Conservation (phyloP, 2,888 invertebrate species). For the Pyrgus malvae region DNA sequence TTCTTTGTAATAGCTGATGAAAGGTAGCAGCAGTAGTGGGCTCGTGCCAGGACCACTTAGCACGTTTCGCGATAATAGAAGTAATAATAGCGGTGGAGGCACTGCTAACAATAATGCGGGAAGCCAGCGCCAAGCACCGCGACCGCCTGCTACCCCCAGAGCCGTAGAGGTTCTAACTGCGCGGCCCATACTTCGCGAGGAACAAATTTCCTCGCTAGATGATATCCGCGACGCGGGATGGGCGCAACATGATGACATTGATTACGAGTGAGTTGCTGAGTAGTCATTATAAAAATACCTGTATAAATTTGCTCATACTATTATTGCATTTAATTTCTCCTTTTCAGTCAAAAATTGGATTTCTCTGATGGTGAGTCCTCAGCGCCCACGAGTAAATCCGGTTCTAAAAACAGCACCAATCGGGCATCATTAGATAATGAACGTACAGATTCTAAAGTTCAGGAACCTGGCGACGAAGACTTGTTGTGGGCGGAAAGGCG, state of each 20-base stretch:
- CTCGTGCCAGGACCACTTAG: conserved; percentile 70
- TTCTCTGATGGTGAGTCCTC: conserved; percentile 95
- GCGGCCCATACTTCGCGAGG: conserved; percentile 95
- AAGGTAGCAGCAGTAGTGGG: conserved; percentile 75
- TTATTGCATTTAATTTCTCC: conserved; percentile 26
- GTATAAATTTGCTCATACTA: neutral
- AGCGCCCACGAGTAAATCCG: conserved; percentile 55
- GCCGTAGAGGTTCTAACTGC: conserved; percentile 85
- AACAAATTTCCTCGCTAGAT: conserved; percentile 96
- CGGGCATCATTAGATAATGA: conserved; percentile 61
- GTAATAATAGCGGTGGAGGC: conserved; percentile 42
- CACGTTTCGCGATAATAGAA: conserved; percentile 59
- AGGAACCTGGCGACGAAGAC: conserved; percentile 69
- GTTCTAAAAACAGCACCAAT: conserved; percentile 47
- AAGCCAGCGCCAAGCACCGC: conserved; percentile 40
- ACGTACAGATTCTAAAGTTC: conserved; percentile 61
- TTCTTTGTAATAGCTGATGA: conserved; percentile 58
- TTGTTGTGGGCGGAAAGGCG: conserved; percentile 87
- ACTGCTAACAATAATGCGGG: conserved; percentile 35
- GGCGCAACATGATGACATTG: conserved; percentile 96
- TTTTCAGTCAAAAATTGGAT: conserved; percentile 90
- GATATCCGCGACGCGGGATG: conserved; percentile 95
- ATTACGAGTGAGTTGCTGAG: conserved; percentile 86
- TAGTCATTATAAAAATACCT: neutral
- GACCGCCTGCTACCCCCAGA: conserved; percentile 64